Percentiles rank a stretch among this genome's conserved stretches.
These are phyloP conservation scores for Leptinotarsa rubiginosa DNA, from an alignment of 2,888 invertebrate genomes.

Conservation along the genomic window DNA sequence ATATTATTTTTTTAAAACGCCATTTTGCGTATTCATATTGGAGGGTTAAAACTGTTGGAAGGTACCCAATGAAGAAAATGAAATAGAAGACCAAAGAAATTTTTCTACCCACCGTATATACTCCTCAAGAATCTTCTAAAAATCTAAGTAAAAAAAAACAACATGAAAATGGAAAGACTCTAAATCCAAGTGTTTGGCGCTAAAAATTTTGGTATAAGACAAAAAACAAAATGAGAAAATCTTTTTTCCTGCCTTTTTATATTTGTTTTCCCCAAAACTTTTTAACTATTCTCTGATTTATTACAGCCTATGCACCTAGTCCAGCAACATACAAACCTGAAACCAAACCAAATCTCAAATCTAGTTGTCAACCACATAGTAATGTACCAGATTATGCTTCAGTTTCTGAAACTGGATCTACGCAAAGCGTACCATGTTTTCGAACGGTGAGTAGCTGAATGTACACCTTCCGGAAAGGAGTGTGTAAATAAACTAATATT, in stretches of 20 bases:
- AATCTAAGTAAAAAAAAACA: too few species aligned
- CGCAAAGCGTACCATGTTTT: constrained; percentile 43
- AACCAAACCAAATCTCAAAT: constrained; percentile 63
- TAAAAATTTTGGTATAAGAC: too few species aligned
- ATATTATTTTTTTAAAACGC: not conserved
- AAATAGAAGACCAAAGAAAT: not conserved
- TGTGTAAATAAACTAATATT: constrained; percentile 15
- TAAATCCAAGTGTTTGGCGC: too few species aligned
- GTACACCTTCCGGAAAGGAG: not conserved
- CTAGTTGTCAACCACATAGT: constrained; percentile 50
- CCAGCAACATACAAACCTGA: constrained; percentile 69
- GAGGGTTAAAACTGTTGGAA: not conserved
- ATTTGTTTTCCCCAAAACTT: not conserved
- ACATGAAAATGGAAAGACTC: too few species aligned
- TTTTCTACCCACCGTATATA: too few species aligned
- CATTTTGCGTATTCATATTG: not conserved
- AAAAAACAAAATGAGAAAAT: too few species aligned
- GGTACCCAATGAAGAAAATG: not conserved
- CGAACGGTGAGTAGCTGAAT: constrained; percentile 40
- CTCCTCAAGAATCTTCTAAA: too few species aligned
- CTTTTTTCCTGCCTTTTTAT: too few species aligned
- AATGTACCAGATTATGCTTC: constrained; percentile 61
- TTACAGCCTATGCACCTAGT: constrained; percentile 67
- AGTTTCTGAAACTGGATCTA: constrained; percentile 39
- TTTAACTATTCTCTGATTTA: constrained; percentile 22